These are phyloP conservation scores for Schizotus pectinicornis DNA, from an alignment of 2,888 invertebrate species.

Conservation along the genomic window DNA sequence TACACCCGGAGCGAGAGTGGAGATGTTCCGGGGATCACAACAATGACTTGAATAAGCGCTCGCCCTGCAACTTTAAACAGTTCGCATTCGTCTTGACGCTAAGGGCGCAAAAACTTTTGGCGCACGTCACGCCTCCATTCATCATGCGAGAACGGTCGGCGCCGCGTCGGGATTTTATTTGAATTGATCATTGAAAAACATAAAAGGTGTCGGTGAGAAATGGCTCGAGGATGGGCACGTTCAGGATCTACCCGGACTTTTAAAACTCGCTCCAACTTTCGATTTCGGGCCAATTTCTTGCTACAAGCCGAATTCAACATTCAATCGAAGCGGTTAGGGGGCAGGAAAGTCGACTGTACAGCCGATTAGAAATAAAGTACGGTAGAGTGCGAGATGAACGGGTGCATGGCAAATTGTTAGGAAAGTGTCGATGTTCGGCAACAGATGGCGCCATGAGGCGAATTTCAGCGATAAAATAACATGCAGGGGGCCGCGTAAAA, in stretches of 20 bases:
- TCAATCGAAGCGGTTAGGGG: too few relatives aligned
- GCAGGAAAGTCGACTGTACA: too few relatives aligned
- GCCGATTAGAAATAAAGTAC: too few relatives aligned
- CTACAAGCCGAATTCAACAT: too few relatives aligned
- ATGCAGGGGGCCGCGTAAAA: too few relatives aligned
- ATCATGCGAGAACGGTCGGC: constrained; percentile 48
- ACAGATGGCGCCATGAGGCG: too few relatives aligned
- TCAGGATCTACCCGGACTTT: not conserved
- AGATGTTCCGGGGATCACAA: constrained; percentile 18
- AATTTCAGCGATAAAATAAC: too few relatives aligned
- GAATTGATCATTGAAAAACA: constrained; percentile 55
- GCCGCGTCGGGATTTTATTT: constrained; percentile 51
- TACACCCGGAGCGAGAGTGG: constrained; percentile 9
- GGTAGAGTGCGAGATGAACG: too few relatives aligned
- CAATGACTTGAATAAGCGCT: constrained; percentile 27
- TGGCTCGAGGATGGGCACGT: constrained; percentile 47
- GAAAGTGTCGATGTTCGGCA: too few relatives aligned
- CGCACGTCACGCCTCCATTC: constrained; percentile 50
- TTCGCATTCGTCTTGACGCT: constrained; percentile 46
- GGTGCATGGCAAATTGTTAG: too few relatives aligned
- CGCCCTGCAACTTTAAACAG: constrained; percentile 34
- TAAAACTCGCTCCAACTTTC: too few relatives aligned
- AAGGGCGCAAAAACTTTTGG: constrained; percentile 48
- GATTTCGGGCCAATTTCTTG: too few relatives aligned
- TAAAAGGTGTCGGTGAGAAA: constrained; percentile 54